A percentile compares a stretch with the other conserved stretches of the same genome.
Conservation (phyloP, 2,113 vertebrate genomes). For the Cranoglanis bouderius region DNA sequence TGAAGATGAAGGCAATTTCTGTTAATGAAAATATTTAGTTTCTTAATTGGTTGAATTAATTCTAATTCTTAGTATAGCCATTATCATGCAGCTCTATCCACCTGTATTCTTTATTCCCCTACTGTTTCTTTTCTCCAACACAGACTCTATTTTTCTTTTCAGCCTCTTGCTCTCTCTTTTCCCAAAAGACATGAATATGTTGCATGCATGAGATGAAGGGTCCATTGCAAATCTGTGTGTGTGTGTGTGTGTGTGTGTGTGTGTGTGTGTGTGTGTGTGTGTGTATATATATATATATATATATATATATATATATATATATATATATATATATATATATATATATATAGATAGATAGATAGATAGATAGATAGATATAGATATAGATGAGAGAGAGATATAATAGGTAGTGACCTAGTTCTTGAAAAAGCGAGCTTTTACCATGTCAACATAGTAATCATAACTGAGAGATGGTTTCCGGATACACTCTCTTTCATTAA, state of each 20-base stretch:
- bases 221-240: conserved; percentile 5
- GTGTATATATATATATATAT: too few relatives aligned
- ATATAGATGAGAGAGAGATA: too few relatives aligned
- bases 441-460: conserved; percentile 19
- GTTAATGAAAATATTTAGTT: not conserved
- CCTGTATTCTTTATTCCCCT: not conserved
- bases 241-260: too few relatives aligned
- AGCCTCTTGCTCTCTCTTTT: not conserved
- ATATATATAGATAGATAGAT: too few relatives aligned
- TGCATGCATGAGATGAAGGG: not conserved
- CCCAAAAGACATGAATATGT: not conserved
- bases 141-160: too few relatives aligned
- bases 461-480: not conserved
- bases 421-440: not conserved
- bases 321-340: too few relatives aligned
- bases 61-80: not conserved
- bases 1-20: not conserved
- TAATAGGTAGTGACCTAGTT: conserved; percentile 31
- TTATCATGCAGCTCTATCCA: not conserved
- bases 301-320: too few relatives aligned
- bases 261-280: too few relatives aligned
- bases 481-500: not conserved
- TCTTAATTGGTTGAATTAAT: not conserved
- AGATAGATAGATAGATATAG: too few relatives aligned
- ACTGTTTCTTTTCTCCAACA: not conserved